A percentile compares a stretch with the other conserved stretches of the same genome.
phyloP scores from a whole-genome alignment of 1,140 invertebrate genomes.

The Pseudomyrmex concolor region DNA sequence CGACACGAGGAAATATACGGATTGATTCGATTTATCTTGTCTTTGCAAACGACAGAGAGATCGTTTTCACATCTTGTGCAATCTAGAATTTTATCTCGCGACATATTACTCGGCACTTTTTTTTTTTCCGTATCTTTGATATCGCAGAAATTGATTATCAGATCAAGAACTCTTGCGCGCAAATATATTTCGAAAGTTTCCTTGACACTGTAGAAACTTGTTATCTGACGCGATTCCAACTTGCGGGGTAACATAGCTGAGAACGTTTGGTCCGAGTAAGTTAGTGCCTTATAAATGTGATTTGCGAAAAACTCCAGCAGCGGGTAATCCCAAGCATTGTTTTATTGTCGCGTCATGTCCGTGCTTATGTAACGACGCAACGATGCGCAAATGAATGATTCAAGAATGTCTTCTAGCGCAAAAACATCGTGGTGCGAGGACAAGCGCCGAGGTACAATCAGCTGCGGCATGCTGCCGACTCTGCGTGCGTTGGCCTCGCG shows the following conservation, averaged over 20 bases:
- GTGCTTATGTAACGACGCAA: conserved; percentile 6
- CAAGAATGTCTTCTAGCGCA: conserved; percentile 56
- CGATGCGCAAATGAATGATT: conserved; percentile 8
- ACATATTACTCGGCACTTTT: conserved; percentile 4
- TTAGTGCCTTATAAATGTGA: neutral
- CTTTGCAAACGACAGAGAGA: neutral
- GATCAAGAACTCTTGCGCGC: neutral
- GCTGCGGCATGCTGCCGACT: conserved; percentile 79
- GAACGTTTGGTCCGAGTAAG: neutral
- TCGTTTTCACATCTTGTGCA: conserved; percentile 14
- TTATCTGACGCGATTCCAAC: no score
- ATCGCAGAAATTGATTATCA: conserved; percentile 9
- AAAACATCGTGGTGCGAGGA: conserved; percentile 62
- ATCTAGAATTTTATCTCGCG: conserved; percentile 1
- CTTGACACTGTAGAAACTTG: no score
- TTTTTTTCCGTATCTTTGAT: conserved; percentile 4
- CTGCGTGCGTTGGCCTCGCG: conserved; percentile 76
- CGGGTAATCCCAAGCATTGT: conserved; percentile 29
- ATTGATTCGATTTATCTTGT: neutral
- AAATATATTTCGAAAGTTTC: no score
- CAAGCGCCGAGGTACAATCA: conserved; percentile 71
- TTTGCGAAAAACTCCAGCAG: neutral
- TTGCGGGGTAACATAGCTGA: no score
- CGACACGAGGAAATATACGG: neutral
- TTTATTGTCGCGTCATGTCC: neutral